A percentile compares a stretch with the other conserved stretches of the same genome.
These are phyloP conservation scores for Drosophila ohnishii DNA, from an alignment of 1,140 invertebrate genomes.

Conservation along the genomic window DNA sequence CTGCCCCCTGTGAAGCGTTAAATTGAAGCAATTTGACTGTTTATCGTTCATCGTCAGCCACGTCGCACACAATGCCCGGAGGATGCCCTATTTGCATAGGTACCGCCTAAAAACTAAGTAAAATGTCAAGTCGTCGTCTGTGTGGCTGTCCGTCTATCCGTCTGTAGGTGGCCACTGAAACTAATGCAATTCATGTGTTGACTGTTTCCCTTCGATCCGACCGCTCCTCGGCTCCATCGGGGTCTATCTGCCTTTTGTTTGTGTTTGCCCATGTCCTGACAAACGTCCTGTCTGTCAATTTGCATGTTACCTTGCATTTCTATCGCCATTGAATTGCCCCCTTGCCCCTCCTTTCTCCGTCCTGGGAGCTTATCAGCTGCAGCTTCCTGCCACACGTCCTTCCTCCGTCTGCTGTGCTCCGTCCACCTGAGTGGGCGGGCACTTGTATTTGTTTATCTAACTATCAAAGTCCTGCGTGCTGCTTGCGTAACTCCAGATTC, in stretches of 20 bases:
- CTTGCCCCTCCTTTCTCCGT: background rate
- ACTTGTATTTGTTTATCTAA: conserved; percentile 58
- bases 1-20: conserved; percentile 66
- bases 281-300: conserved; percentile 62
- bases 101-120: conserved; percentile 66
- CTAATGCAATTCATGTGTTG: conserved; percentile 63
- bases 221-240: conserved; percentile 9
- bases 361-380: conserved; percentile 35
- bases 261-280: conserved; percentile 54
- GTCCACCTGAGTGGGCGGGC: conserved; percentile 13
- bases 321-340: conserved; percentile 39
- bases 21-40: conserved; percentile 76
- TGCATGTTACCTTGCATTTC: conserved; percentile 57
- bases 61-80: conserved; percentile 50
- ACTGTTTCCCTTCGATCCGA: conserved; percentile 30
- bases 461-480: conserved; percentile 53
- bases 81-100: conserved; percentile 54
- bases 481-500: conserved; percentile 51
- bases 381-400: conserved; percentile 51
- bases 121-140: conserved; percentile 51
- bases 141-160: conserved; percentile 4
- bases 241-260: conserved; percentile 45
- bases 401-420: conserved; percentile 27
- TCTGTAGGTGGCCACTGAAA: conserved; percentile 45
- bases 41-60: conserved; percentile 52